A percentile compares a stretch with the other conserved stretches of the same genome.
Conservation (phyloP, 2,888 invertebrate genomes). For the Mythimna albipuncta region DNA sequence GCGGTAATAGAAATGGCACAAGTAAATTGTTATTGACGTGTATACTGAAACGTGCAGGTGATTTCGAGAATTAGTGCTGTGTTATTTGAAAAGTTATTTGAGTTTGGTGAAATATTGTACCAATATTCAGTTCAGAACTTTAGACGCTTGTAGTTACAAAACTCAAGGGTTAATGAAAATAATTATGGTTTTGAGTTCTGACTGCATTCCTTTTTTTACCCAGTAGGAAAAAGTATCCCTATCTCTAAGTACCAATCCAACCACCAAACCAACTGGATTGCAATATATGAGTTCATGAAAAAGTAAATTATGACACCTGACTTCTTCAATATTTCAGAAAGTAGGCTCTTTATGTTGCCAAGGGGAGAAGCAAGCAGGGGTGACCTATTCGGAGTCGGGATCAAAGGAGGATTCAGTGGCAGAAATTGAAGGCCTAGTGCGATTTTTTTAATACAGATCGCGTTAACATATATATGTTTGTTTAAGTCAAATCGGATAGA, state of each 20-base stretch:
- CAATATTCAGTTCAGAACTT: not conserved
- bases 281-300: conserved; percentile 14
- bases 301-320: conserved; percentile 16
- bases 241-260: not conserved
- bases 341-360: conserved; percentile 13
- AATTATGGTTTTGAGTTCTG: not conserved
- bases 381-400: not conserved
- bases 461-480: no score
- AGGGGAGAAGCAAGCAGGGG: conserved; percentile 20
- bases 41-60: conserved; percentile 55
- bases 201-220: no score
- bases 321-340: conserved; percentile 30
- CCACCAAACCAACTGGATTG: not conserved
- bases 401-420: conserved; percentile 1
- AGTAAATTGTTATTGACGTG: conserved; percentile 79
- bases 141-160: not conserved
- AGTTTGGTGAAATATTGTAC: conserved; percentile 10
- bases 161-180: conserved; percentile 8
- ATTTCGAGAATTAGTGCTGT: conserved; percentile 51
- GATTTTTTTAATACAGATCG: not conserved
- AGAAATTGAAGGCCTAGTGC: not conserved
- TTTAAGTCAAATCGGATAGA: not conserved
- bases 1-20: conserved; percentile 69
- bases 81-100: conserved; percentile 45
- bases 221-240: not conserved